A percentile compares a stretch with the other conserved stretches of the same genome.
These are phyloP conservation scores for Trichonephila clavata DNA, from an alignment of 1,140 invertebrate species.

Conservation along the genomic window DNA sequence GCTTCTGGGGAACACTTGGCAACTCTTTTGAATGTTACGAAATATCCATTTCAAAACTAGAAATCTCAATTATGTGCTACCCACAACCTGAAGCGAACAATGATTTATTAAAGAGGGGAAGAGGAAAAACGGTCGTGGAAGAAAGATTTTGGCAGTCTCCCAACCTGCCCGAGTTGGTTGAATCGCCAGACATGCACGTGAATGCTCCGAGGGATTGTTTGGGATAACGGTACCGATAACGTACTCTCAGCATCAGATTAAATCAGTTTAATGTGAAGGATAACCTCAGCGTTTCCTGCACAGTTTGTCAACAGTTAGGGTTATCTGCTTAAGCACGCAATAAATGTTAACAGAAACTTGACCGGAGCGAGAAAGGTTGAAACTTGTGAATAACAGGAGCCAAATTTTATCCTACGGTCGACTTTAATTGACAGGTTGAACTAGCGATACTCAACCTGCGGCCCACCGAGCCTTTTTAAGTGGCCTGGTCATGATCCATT, in stretches of 20 bases:
- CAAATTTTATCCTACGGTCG: too few species aligned
- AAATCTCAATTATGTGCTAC: neutral
- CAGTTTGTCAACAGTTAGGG: neutral
- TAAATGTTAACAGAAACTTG: neutral
- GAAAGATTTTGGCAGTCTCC: neutral
- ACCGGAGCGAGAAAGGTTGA: neutral
- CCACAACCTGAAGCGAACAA: neutral
- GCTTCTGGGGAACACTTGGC: neutral
- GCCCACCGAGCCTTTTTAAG: too few species aligned
- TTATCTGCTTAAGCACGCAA: neutral
- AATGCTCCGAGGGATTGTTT: neutral
- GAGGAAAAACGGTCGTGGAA: neutral
- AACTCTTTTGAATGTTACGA: neutral
- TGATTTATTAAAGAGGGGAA: neutral
- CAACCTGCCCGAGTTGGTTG: neutral
- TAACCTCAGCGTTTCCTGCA: neutral
- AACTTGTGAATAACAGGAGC: neutral
- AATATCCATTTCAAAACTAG: neutral
- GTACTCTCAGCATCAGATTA: neutral
- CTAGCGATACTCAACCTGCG: too few species aligned
- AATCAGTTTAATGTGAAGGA: neutral
- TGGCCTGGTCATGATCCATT: too few species aligned
- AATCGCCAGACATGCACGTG: constrained; percentile 18
- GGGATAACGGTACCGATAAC: neutral
- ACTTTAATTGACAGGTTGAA: too few species aligned